phyloP scores from a whole-genome alignment of 2,113 vertebrate species.

The Chascanopsetta lugubris region DNA sequence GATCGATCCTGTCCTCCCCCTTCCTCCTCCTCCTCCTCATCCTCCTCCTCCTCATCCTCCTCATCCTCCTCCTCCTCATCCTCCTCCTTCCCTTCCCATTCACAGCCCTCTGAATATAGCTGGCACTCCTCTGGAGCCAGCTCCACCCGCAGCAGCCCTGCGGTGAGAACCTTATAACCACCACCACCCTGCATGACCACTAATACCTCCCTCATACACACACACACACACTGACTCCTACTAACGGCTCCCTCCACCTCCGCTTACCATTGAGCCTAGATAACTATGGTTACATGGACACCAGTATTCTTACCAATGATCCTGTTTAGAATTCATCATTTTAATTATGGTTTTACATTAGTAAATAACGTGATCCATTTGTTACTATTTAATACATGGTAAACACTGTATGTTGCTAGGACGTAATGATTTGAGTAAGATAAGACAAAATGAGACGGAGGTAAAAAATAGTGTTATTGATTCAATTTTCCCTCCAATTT shows the following conservation, averaged over 20 bases:
- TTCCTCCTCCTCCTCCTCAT: not conserved
- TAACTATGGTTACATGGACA: not conserved
- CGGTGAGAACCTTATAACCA: slow-evolving; percentile 84
- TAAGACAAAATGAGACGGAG: no score
- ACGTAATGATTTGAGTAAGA: no score
- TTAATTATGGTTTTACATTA: no score
- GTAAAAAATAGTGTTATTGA: no score
- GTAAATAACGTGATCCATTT: no score
- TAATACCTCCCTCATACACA: slow-evolving; percentile 41
- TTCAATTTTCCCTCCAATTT: no score
- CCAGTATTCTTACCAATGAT: not conserved
- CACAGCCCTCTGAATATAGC: slow-evolving; percentile 93
- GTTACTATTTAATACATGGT: no score
- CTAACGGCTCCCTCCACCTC: not conserved
- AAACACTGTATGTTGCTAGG: no score
- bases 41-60: no score
- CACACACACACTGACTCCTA: slow-evolving; percentile 16
- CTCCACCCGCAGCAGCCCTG: slow-evolving; percentile 89
- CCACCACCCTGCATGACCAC: slow-evolving; percentile 47
- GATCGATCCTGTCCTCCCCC: slow-evolving; percentile 43
- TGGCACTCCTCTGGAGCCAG: slow-evolving; percentile 89
- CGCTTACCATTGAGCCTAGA: not conserved
- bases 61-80: slow-evolving; percentile 49
- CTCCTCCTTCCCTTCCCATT: slow-evolving; percentile 8
- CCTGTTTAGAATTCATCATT: not conserved